Base-by-base conservation (phyloP, 1,140 invertebrate genomes). In the Aphaenogaster rudis region DNA sequence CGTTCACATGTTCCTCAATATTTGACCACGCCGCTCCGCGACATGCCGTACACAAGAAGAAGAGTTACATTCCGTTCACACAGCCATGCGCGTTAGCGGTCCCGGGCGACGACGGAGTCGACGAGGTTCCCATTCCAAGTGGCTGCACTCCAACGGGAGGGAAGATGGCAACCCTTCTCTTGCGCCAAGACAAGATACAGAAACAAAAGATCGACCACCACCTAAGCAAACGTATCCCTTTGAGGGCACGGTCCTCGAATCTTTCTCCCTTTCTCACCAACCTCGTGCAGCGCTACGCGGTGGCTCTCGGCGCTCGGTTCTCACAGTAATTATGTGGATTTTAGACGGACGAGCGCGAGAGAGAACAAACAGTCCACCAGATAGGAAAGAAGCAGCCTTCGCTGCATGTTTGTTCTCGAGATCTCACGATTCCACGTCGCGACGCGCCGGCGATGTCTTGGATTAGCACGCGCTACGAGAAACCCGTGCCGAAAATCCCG, bases 311-410 rank as follows among this genome's bases (percentile, higher is more conserved):
- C 17, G 63, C 48, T 72, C 67, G 52, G 87, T 91, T 91, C 90
- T 90, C 90, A 91, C 86, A 91, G 86, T 78, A 90, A 91, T 91
- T 91, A 91, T 91, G 82, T 88, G 74, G 86, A 90, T 88, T 91
- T 82, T 80, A 48, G 82, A 79, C 77, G 61, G 69, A 63, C 86
- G 61, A 21, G 39, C 89, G 39, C 89, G 50, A 59, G 78, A 48
- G 45, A 80, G 77, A 76, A 50, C 86, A 90, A 90, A 90, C 88
- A 71, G 36, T 74, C 61, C 59, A 76, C 45, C 33, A 59, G 85
- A 87, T 84, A 78, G 87, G 39, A 61, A 52, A 71, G 33, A 63
- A 9, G 72, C 86, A 61, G 33, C 15, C 74, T 76, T 39, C n/a
- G 33, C n/a, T 64, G 28, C 36, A n/a, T 90, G 33, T 91, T 90